phyloP scores from a whole-genome alignment of 2,797 vertebrate species.

The Sternarchorhynchus goeldii region DNA sequence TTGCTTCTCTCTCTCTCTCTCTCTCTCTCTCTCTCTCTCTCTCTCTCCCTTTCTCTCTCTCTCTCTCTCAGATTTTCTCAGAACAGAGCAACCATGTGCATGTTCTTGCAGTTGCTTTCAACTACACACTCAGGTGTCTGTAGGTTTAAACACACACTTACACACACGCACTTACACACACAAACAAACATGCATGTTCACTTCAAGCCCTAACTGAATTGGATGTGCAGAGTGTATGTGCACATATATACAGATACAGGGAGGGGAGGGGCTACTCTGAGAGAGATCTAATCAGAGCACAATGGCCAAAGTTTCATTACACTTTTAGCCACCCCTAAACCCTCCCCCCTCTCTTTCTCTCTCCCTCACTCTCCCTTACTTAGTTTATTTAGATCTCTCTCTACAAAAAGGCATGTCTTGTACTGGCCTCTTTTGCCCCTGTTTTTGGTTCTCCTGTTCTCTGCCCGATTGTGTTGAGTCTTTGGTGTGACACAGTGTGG shows the following conservation, averaged over 20 bases:
- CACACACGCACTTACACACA: conserved; percentile 33
- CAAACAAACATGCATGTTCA: conserved; percentile 26
- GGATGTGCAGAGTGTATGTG: conserved; percentile 51
- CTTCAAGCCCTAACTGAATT: conserved; percentile 56
- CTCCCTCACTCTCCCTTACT: neutral
- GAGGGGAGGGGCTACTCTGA: conserved; percentile 70
- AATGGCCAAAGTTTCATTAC: conserved; percentile 65
- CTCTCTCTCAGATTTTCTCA: conserved; percentile 48
- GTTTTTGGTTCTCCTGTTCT: neutral
- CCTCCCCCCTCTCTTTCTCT: too few relatives aligned
- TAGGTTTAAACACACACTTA: conserved; percentile 27
- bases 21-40: conserved; percentile 54
- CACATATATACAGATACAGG: conserved; percentile 72
- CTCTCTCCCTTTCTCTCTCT: conserved; percentile 57
- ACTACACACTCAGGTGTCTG: conserved; percentile 41
- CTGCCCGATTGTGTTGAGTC: conserved; percentile 4
- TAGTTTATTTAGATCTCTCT: neutral
- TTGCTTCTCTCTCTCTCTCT: conserved; percentile 41
- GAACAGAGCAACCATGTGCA: conserved; percentile 57
- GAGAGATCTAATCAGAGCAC: conserved; percentile 73
- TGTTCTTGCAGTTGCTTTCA: conserved; percentile 36
- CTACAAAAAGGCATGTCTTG: conserved; percentile 32
- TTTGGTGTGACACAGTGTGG: conserved; percentile 3
- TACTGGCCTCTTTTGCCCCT: neutral
- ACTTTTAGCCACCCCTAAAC: conserved; percentile 45